A percentile compares a stretch with the other conserved stretches of the same genome.
phyloP scores from a whole-genome alignment of 2,888 invertebrate species.

The Latrodectus elegans region DNA sequence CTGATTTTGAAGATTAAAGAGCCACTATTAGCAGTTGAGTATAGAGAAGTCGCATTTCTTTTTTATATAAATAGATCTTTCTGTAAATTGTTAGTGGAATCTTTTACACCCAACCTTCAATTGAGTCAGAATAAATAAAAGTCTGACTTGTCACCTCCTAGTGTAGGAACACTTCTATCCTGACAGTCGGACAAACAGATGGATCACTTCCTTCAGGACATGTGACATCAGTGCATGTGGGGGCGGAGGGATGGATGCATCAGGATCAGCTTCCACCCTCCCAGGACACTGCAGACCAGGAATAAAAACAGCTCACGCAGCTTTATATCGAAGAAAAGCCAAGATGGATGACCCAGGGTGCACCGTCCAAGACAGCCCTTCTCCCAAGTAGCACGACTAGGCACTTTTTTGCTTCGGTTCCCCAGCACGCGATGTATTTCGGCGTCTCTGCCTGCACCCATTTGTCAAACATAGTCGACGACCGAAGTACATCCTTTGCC shows the following conservation, averaged over 20 bases:
- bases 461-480: constrained; percentile 56
- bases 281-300: background rate
- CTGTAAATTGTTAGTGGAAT: too few species aligned
- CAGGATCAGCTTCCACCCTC: constrained; percentile 17
- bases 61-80: too few species aligned
- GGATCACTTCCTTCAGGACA: constrained; percentile 22
- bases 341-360: constrained; percentile 34
- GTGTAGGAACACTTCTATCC: too few species aligned
- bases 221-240: constrained; percentile 16
- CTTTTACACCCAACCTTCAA: too few species aligned
- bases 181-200: background rate
- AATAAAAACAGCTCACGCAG: background rate
- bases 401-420: background rate
- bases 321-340: constrained; percentile 20
- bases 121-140: too few species aligned
- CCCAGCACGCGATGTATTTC: constrained; percentile 36
- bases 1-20: too few species aligned
- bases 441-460: constrained; percentile 30
- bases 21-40: too few species aligned
- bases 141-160: too few species aligned
- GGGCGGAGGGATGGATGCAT: background rate
- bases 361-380: constrained; percentile 19
- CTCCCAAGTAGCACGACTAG: constrained; percentile 25
- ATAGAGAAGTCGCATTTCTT: too few species aligned
- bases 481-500: constrained; percentile 22